Conservation (phyloP, 35 echinoderm and acorn worm genomes). For the Patiria miniata region DNA sequence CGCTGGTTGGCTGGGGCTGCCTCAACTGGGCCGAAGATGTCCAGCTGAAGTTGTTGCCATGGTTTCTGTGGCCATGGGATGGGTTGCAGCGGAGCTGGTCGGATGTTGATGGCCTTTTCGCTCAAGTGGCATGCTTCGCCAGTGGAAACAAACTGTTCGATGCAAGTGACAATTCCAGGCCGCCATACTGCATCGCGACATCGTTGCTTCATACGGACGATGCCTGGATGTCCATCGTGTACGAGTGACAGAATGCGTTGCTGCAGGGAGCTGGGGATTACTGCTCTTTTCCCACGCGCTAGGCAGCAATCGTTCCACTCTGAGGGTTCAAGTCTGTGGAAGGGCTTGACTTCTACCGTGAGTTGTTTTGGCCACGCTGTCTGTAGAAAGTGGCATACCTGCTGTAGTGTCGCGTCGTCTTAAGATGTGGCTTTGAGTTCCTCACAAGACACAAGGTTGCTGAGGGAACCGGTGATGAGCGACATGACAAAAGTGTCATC, state of each 20-base stretch:
- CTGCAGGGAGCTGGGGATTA: constrained; percentile 34
- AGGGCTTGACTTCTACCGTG: background rate
- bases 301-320: constrained; percentile 12
- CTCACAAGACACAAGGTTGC: constrained; percentile 19
- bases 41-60: too few species aligned
- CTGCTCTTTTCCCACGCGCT: constrained; percentile 37
- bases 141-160: background rate
- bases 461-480: background rate
- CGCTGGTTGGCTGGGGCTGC: too few species aligned
- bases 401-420: background rate
- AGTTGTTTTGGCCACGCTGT: background rate
- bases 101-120: constrained; percentile 2
- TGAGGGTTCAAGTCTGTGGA: constrained; percentile 29
- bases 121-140: background rate
- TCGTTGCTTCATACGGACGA: too few species aligned
- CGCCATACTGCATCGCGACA: background rate
- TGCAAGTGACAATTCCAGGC: background rate
- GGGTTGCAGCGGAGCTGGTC: background rate
- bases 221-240: too few species aligned
- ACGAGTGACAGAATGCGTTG: background rate
- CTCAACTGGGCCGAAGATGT: too few species aligned
- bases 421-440: constrained; percentile 27
- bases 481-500: background rate
- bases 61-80: too few species aligned
- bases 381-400: background rate